Evolutionary conservation across 2,113 vertebrate species (phyloP), one percentile per base, ranked within the genome.

Genomic region (Oryzias woworae): DNA sequence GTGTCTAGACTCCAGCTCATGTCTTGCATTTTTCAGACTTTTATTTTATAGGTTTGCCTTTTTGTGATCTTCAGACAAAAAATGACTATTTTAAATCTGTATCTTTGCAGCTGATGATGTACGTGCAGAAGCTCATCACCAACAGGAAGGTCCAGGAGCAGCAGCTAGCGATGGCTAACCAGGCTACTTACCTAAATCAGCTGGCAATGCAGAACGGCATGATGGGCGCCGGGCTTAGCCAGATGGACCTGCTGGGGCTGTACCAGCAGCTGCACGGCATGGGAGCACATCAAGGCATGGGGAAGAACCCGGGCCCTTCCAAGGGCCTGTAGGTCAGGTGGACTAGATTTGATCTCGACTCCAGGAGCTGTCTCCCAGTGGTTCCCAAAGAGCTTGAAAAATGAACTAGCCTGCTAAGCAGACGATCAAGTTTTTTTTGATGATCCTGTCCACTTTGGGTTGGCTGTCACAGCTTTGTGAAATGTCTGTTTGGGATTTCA

Each of bases 81-180:
- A 48, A 48, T 14, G 7, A 14, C 8, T 2, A 13, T 10, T 6
- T 18, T 2, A 6, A 23, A 1, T 16, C 4, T 22, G 12, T 67
- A 4, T 53, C 17, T 46, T 26, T 46, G 50, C 92, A 99, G 97
- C 73, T 99, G 31, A 99, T 98, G 90, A 92, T 95, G 78, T 96
- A 94, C 41, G 96, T 99, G 55, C 97, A 99, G 90, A 94, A 96
- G 92, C 95, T 99, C 85, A 90, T 99, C 46, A 94, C 94, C 93
- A 97, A 95, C 93, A 89, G 97, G 77, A 92, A 97, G 80, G 92
- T 98, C n/a, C 96, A 97, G 83, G 96, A 99, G 87, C 96, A 98
- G 86, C 97, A 98, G 87, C 79, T 96, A 85, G 89, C 94, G 90
- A 87, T 93, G 92, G 95, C 87, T 74, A 95, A 90, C 87, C 97